Percentiles rank a stretch among this genome's conserved stretches.
Evolutionary conservation across 1,140 invertebrate species (phyloP).

Genomic region (Ectropis grisescens): DNA sequence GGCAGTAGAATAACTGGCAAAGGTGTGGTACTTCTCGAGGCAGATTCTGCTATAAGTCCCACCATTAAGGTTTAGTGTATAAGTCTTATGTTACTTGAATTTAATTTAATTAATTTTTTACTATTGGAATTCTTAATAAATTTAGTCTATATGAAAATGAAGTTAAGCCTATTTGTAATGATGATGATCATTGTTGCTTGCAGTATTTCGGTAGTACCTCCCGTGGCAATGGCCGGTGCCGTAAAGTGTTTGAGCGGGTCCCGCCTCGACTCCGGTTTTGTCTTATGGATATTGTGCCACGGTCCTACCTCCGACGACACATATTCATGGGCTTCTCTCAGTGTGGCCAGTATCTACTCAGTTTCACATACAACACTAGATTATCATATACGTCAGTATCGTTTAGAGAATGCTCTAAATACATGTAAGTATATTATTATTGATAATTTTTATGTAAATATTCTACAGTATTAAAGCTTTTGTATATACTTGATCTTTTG

Average conservation of each 20-base stretch:
- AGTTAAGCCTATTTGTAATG: no score
- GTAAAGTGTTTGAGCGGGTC: conserved; percentile 71
- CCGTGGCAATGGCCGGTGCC: conserved; percentile 40
- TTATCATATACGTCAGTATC: conserved; percentile 40
- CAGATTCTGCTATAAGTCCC: no score
- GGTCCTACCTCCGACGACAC: conserved; percentile 72
- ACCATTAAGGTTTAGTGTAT: no score
- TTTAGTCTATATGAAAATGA: no score
- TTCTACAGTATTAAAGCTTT: no score
- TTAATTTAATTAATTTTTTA: no score
- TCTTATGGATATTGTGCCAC: conserved; percentile 72
- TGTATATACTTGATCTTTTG: no score
- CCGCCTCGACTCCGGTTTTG: conserved; percentile 73
- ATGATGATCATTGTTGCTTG: conserved; percentile 19
- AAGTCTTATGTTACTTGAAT: no score
- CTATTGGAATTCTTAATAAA: no score
- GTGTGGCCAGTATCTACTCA: conserved; percentile 92
- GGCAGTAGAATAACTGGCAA: no score
- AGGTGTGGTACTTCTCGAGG: no score
- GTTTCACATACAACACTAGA: conserved; percentile 74
- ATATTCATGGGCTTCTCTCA: conserved; percentile 94
- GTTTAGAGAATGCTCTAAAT: conserved; percentile 57
- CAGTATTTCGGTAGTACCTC: conserved; percentile 56
- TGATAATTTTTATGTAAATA: no score
- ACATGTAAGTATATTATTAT: conserved; percentile 56